These are phyloP conservation scores for Diogma glabrata DNA, from an alignment of 2,888 invertebrate species.

Conservation along the genomic window DNA sequence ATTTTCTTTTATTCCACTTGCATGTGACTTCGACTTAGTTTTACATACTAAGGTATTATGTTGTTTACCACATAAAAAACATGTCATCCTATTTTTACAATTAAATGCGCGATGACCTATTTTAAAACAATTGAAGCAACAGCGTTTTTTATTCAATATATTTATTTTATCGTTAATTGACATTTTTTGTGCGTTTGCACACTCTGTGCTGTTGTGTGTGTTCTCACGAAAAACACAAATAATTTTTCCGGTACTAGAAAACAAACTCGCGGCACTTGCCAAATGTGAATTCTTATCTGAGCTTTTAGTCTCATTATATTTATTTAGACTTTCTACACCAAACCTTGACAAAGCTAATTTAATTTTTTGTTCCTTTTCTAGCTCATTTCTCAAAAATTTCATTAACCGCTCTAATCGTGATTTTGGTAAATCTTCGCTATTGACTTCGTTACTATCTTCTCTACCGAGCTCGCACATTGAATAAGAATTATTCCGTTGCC, in stretches of 20 bases:
- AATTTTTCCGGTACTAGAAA: too few species aligned
- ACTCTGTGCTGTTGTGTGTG: not conserved
- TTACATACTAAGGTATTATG: not conserved
- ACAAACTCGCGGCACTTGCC: too few species aligned
- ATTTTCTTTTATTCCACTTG: not conserved
- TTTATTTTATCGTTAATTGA: not conserved
- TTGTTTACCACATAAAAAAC: not conserved
- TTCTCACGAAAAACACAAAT: not conserved
- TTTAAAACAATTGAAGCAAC: not conserved
- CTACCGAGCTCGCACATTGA: not conserved
- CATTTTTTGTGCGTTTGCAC: not conserved
- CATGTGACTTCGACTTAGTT: too few species aligned
- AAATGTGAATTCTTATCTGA: too few species aligned
- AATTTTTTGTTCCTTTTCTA: not conserved
- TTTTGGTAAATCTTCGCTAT: not conserved
- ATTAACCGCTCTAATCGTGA: not conserved
- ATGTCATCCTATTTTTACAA: not conserved
- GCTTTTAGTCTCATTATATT: too few species aligned
- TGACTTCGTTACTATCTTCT: not conserved
- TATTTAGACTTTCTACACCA: not conserved
- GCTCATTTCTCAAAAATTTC: not conserved
- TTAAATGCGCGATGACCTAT: not conserved
- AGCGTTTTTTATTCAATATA: not conserved
- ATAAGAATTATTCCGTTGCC: slow-evolving; percentile 16
- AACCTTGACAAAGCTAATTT: not conserved